These are phyloP conservation scores for Oryzias dopingdopingensis DNA, from an alignment of 2,797 vertebrate genomes.

Conservation along the genomic window DNA sequence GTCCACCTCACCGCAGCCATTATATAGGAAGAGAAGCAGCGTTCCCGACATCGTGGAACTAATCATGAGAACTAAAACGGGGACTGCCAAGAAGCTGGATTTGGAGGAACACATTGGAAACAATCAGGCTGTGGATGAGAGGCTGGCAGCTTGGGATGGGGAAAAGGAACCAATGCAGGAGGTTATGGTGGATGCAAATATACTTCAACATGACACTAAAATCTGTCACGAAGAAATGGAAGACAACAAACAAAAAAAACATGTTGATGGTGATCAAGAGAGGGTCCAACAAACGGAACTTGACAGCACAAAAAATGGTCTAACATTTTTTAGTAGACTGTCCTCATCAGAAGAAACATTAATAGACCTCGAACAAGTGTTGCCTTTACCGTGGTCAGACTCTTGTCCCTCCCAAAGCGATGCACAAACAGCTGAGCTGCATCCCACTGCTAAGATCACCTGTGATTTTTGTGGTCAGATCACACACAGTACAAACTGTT, in stretches of 20 bases:
- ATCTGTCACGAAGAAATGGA: background rate
- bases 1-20: constrained; percentile 45
- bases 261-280: background rate
- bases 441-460: constrained; percentile 44
- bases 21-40: constrained; percentile 63
- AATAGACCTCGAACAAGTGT: constrained; percentile 18
- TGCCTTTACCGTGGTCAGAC: constrained; percentile 8
- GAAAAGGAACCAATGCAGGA: constrained; percentile 11
- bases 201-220: constrained; percentile 12
- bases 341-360: constrained; percentile 51
- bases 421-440: constrained; percentile 13
- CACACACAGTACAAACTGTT: background rate
- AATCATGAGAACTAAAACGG: constrained; percentile 52
- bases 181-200: background rate
- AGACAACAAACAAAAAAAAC: constrained; percentile 13
- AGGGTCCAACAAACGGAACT: constrained; percentile 9
- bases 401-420: constrained; percentile 17
- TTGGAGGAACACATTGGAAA: constrained; percentile 7
- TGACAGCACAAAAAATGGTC: constrained; percentile 20
- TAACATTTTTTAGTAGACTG: constrained; percentile 25
- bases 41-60: constrained; percentile 72
- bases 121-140: constrained; percentile 21
- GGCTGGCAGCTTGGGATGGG: background rate
- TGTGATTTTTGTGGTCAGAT: constrained; percentile 57
- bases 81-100: constrained; percentile 33